A percentile compares a stretch with the other conserved stretches of the same genome.
These are phyloP conservation scores for Mareca penelope DNA, from an alignment of 2,797 vertebrate species.

Conservation along the genomic window DNA sequence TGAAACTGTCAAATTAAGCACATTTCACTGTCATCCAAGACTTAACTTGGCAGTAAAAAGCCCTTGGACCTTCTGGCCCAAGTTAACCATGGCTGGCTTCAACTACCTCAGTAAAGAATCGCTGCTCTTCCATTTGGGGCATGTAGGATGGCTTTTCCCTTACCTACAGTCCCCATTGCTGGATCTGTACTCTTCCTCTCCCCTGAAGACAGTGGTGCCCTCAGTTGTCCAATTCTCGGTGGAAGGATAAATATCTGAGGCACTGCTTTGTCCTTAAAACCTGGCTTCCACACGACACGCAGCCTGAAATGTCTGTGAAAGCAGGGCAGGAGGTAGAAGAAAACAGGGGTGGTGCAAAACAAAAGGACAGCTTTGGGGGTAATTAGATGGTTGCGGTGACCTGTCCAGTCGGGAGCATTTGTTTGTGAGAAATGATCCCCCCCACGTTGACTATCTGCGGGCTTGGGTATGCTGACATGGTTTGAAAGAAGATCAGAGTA, in stretches of 20 bases:
- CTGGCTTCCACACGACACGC: not conserved
- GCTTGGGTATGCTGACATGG: not conserved
- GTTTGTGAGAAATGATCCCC: not conserved
- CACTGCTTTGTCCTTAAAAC: conserved; percentile 28
- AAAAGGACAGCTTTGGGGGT: conserved; percentile 35
- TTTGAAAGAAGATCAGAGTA: not conserved
- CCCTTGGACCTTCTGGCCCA: conserved; percentile 69
- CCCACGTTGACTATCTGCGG: not conserved
- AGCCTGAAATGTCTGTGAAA: conserved; percentile 10
- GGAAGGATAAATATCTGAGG: not conserved
- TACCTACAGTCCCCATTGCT: not conserved
- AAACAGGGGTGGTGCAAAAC: not conserved
- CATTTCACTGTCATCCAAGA: conserved; percentile 65
- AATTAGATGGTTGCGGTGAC: not conserved
- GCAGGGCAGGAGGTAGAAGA: conserved; percentile 5
- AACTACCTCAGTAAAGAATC: conserved; percentile 8
- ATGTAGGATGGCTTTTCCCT: not conserved
- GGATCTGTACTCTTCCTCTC: not conserved
- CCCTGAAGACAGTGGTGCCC: not conserved
- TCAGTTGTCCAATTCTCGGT: not conserved
- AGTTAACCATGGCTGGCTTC: conserved; percentile 60
- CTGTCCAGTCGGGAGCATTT: not conserved
- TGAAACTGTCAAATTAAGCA: conserved; percentile 67
- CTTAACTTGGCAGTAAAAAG: conserved; percentile 64
- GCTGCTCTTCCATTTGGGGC: not conserved